Conservation (phyloP, 2,888 invertebrate genomes). For the Myopa tessellatipennis region DNA sequence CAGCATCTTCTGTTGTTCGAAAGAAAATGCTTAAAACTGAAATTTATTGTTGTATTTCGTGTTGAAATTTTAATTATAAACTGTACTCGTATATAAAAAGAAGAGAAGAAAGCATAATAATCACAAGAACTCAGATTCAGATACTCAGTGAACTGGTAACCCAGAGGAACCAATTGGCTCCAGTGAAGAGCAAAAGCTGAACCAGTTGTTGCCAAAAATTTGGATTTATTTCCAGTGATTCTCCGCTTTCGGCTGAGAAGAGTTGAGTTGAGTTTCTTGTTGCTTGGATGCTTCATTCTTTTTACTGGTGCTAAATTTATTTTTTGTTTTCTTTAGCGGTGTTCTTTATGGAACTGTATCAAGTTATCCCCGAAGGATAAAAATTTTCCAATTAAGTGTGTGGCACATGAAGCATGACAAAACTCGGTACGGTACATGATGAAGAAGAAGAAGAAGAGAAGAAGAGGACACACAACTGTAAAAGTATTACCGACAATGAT, state of each 20-base stretch:
- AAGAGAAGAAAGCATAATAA: too few species aligned
- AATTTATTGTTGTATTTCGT: too few species aligned
- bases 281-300: neutral
- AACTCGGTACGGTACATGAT: neutral
- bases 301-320: neutral
- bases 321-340: neutral
- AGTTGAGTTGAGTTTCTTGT: slow-evolving; percentile 8
- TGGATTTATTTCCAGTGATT: slow-evolving; percentile 31
- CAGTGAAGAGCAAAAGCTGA: neutral
- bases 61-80: too few species aligned
- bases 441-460: neutral
- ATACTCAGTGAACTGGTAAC: too few species aligned
- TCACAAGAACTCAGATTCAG: too few species aligned
- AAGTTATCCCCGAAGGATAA: slow-evolving; percentile 32
- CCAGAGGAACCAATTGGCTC: too few species aligned
- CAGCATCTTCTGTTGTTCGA: too few species aligned
- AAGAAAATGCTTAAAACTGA: too few species aligned
- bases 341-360: neutral
- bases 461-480: neutral
- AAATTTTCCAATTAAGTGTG: slow-evolving; percentile 63
- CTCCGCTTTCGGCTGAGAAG: neutral
- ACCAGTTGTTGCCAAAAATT: slow-evolving; percentile 32
- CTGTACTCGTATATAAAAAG: too few species aligned
- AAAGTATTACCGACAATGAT: slow-evolving; percentile 45
- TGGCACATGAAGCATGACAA: slow-evolving; percentile 44